These are phyloP conservation scores for Pollenia griseotomentosa DNA, from an alignment of 2,888 invertebrate genomes.

Conservation along the genomic window DNA sequence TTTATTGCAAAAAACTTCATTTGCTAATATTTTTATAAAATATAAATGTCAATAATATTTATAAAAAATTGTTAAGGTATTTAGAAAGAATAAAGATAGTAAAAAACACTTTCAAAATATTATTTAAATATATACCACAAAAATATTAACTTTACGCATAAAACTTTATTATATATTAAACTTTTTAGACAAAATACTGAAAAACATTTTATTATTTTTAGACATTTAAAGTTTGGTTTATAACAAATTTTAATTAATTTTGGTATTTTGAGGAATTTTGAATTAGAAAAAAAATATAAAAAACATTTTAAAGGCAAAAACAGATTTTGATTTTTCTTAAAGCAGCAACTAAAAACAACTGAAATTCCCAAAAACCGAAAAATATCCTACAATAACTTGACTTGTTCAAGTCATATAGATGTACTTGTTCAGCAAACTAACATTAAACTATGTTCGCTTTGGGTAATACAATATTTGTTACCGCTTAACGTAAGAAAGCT, in stretches of 20 bases:
- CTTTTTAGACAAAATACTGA: not conserved
- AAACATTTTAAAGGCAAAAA: no score
- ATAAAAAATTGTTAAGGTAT: not conserved
- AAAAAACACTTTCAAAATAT: not conserved
- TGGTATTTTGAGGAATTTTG: not conserved
- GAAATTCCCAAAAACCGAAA: no score
- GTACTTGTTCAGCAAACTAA: no score
- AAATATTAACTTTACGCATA: not conserved
- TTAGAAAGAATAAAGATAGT: not conserved
- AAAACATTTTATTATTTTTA: not conserved
- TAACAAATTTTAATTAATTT: constrained; percentile 2
- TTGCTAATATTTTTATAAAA: constrained; percentile 19
- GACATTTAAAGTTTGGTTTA: constrained; percentile 3
- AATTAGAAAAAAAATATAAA: no score
- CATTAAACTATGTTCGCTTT: no score
- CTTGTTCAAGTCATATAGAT: no score
- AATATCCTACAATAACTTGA: no score
- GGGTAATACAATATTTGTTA: no score
- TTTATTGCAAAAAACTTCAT: constrained; percentile 8
- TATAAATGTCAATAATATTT: constrained; percentile 36
- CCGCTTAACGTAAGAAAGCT: no score
- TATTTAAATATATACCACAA: constrained; percentile 35
- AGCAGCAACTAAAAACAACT: no score
- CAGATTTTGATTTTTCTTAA: no score
- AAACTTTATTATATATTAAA: constrained; percentile 11